These are phyloP conservation scores for Oceanites oceanicus DNA, from an alignment of 2,113 vertebrate species.

Conservation along the genomic window DNA sequence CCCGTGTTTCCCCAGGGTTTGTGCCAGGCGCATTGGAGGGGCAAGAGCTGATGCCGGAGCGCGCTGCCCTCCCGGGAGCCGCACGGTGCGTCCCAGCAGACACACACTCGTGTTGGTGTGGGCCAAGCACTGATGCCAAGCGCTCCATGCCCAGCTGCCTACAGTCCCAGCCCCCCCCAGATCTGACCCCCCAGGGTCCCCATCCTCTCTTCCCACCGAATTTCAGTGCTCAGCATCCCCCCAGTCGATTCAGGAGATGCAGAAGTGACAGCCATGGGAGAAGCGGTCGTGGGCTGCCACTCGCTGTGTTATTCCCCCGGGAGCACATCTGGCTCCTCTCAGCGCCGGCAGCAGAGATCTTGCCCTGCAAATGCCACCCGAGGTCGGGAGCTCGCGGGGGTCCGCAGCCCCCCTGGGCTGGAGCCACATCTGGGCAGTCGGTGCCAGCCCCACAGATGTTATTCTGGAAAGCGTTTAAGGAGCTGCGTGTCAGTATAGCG, in stretches of 20 bases:
- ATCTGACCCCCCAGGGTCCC: not conserved
- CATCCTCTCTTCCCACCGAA: not conserved
- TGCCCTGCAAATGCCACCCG: not conserved
- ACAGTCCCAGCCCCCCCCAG: not conserved
- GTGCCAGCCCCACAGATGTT: not conserved
- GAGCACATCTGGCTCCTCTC: not conserved
- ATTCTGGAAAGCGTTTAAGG: not conserved
- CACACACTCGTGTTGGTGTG: not conserved
- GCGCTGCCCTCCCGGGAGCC: not conserved
- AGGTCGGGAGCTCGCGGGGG: rapidly evolving
- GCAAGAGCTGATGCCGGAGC: rapidly evolving
- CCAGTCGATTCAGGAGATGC: rapidly evolving
- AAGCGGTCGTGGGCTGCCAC: not conserved
- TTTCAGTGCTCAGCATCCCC: not conserved
- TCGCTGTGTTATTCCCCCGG: not conserved
- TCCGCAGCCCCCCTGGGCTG: not conserved
- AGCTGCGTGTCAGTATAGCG: not conserved
- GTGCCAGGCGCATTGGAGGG: not conserved
- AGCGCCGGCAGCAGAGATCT: not conserved
- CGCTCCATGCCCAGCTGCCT: not conserved
- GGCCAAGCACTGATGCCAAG: not conserved
- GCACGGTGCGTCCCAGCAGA: not conserved
- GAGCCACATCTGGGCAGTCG: not conserved
- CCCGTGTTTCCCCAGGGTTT: not conserved
- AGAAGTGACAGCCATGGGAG: not conserved